Percentiles rank a stretch among this genome's conserved stretches.
phyloP scores from a whole-genome alignment of 2,888 invertebrate genomes.

The Dryococelus australis region DNA sequence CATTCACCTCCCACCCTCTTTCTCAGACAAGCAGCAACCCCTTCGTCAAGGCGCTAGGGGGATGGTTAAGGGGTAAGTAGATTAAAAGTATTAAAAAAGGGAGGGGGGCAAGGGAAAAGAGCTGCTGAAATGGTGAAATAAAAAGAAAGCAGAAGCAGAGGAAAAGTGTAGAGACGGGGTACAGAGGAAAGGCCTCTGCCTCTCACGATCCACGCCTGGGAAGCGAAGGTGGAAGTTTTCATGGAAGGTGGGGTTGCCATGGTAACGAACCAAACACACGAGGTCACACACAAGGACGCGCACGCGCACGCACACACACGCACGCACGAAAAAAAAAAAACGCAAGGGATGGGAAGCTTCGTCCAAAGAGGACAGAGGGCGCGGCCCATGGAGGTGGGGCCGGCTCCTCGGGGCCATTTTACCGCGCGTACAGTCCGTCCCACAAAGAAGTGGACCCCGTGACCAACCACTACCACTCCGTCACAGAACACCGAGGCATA shows the following conservation, averaged over 20 bases:
- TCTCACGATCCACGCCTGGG: not conserved
- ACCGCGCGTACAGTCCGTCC: not conserved
- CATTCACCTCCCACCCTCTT: not conserved
- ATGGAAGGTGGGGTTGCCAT: slow-evolving; percentile 37
- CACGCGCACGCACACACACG: not conserved
- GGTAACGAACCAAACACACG: slow-evolving; percentile 38
- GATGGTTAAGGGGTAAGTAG: not conserved
- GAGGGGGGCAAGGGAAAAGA: slow-evolving; percentile 24
- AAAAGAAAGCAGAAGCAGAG: not conserved
- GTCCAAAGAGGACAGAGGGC: not conserved
- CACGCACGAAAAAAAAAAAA: not conserved
- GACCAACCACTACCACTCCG: not conserved
- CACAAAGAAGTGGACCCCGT: not conserved
- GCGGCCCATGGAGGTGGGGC: not conserved
- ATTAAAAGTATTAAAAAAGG: slow-evolving; percentile 9
- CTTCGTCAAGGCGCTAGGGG: not conserved
- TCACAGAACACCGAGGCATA: no score
- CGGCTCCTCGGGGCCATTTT: slow-evolving; percentile 3
- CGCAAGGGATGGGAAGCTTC: not conserved
- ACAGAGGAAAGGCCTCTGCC: slow-evolving; percentile 25
- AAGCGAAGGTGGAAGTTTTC: slow-evolving; percentile 27
- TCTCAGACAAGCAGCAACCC: not conserved
- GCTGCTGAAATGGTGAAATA: slow-evolving; percentile 21
- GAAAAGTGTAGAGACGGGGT: slow-evolving; percentile 1
- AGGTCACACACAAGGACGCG: slow-evolving; percentile 11